A percentile compares a stretch with the other conserved stretches of the same genome.
Evolutionary conservation across 2,113 vertebrate genomes (phyloP).

Genomic region (Orycteropus afer): DNA sequence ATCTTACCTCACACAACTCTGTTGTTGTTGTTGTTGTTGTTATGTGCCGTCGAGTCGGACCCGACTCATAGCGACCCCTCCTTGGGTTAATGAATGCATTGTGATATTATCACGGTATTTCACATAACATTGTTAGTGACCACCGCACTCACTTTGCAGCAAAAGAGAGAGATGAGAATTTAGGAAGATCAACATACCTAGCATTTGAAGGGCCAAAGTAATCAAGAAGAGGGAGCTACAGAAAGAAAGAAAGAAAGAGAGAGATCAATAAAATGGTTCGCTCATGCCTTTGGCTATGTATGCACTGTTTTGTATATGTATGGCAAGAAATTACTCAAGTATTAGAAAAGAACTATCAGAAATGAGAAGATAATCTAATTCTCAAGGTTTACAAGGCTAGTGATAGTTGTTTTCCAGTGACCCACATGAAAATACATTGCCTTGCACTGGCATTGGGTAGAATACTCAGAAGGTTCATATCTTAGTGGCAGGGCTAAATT

Average conservation of each 20-base stretch:
- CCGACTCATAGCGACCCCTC: too few species aligned
- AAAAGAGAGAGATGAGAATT: not conserved
- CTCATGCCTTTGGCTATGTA: not conserved
- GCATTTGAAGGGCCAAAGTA: not conserved
- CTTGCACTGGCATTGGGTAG: not conserved
- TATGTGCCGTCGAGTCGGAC: too few species aligned
- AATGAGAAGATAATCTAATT: not conserved
- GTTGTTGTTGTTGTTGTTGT: too few species aligned
- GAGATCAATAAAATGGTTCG: not conserved
- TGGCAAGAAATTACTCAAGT: not conserved
- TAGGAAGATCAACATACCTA: not conserved
- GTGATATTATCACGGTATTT: not conserved
- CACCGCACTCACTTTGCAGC: not conserved
- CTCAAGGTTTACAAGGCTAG: not conserved
- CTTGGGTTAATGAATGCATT: not conserved
- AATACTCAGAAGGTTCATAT: not conserved
- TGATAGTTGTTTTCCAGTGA: not conserved
- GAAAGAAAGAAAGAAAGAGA: not conserved
- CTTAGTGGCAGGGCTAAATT: not conserved
- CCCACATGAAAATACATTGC: not conserved
- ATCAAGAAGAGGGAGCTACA: not conserved
- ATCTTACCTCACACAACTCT: not conserved
- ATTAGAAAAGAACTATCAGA: not conserved
- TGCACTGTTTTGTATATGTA: not conserved
- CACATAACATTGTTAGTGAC: not conserved